Evolutionary conservation across 2,113 vertebrate species (phyloP).

Genomic region (Oophaga pumilio): DNA sequence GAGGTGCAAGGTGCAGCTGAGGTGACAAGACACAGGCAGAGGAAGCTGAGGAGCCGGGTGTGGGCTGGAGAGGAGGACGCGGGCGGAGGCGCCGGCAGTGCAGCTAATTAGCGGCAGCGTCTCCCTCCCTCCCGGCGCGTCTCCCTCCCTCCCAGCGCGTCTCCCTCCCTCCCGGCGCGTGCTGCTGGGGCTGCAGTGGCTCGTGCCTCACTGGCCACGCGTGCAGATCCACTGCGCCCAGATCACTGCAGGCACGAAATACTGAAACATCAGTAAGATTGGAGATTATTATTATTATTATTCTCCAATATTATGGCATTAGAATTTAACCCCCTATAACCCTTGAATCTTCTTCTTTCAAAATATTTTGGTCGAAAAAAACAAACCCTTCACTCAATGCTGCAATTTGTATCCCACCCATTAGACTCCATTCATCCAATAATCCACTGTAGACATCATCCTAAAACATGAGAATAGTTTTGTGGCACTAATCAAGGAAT

Average conservation of each 20-base stretch:
- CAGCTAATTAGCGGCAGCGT: background rate
- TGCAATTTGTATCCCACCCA: background rate
- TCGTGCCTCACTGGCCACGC: slow-evolving; percentile 36
- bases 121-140: too few relatives aligned
- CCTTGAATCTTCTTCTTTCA: background rate
- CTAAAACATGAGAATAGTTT: background rate
- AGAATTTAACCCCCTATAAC: background rate
- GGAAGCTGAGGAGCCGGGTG: background rate
- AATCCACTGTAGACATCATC: background rate
- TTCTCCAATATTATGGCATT: background rate
- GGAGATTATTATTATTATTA: too few relatives aligned
- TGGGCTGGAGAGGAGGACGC: background rate
- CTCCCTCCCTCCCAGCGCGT: too few relatives aligned
- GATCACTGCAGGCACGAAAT: background rate
- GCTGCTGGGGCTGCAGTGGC: background rate
- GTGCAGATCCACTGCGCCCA: background rate
- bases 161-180: slow-evolving; percentile 7
- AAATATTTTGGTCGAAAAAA: too few relatives aligned
- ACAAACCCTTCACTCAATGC: background rate
- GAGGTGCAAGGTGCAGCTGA: too few relatives aligned
- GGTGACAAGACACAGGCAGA: background rate
- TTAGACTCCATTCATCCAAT: background rate
- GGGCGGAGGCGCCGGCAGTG: background rate
- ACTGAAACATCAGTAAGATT: background rate
- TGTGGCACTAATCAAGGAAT: background rate